Base-by-base conservation (phyloP, 1,140 invertebrate genomes). In the Aplysia californica region DNA sequence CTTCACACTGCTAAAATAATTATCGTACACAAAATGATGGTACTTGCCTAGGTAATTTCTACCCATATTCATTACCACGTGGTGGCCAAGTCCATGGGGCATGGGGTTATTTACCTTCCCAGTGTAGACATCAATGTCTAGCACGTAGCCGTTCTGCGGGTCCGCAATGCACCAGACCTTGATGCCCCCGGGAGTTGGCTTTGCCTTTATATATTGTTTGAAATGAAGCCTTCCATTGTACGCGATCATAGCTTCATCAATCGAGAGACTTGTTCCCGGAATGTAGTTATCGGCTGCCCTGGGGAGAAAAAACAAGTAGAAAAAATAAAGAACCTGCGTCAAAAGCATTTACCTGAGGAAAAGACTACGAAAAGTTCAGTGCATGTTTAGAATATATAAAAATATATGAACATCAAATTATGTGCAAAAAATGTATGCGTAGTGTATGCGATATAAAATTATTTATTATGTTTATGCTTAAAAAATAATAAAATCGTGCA, bases 171-270 rank as follows among this genome's bases (percentile, higher is more conserved):
- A 71, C 70, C 71, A 78, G 26, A 70, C 35, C 59, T 70, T 80
- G 58, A 71, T 73, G 20, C 64, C 69, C 18, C 64, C 33, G 26
- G 66, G 64, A 33, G 23, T 78, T 59, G 76, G 76, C 58, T 75
- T 78, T 18, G 29, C 65, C 2, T 64, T 65, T 21, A 73, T 31
- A 59, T 70, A 75, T 41, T 80, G 76, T 26, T 67, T 65, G 55
- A 77, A 72, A 26, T n/a, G 23, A 23, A 75, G 56, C n/a, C 75
- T 56, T 29, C 71, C 69, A 31, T 36, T 41, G 65, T 74, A 77
- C 36, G 67, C 36, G n/a, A 70, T 21, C 78, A 75, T 69, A 1
- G 68, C 69, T 41, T 80, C 73, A 72, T 80, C 68, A n/a, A 61
- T 35, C 44, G 36, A 20, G 18, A 55, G 2, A 23, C 44, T n/a